Evolutionary conservation across 1,140 invertebrate species (phyloP), one percentile per base, ranked within the genome.

Genomic region (Cheumatopsyche charites): DNA sequence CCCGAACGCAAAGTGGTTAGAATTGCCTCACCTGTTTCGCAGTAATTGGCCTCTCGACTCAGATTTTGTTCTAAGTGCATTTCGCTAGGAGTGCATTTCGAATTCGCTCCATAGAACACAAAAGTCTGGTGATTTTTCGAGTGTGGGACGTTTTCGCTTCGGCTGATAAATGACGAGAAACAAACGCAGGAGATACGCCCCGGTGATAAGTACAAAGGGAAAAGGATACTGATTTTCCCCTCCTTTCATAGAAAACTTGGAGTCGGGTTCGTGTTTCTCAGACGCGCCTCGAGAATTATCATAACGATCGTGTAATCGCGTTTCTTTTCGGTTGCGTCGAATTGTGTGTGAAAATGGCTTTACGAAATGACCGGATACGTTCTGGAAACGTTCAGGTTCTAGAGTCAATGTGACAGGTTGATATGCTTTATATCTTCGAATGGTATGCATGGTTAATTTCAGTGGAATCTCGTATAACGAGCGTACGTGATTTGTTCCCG

Each of bases 131-230:
- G n/a, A 13, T 47, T 47, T 47, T 47, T 47, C 43, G 11, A 47
- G 55, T 25, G 55, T 58, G 21, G 55, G 55, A 58, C 21, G 55
- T 58, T 19, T 23, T 23, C 21, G 55, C 55, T 58, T 58, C 9
- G 23, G 55, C 25, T 58, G 55, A 58, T 58, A 23, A 58, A 21
- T 58, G 55, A 58, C 55, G 23, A 58, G 55, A 58, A 58, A 58
- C 55, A 58, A 58, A 12, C 23, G 23, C 55, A 25, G 55, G 55
- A 58, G 19, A 58, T 58, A 58, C 25, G 55, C 55, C 25, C 21
- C 17, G 55, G 21, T 26, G 55, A 58, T 58, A 19, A 23, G 55
- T 25, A 13, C 17, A 36, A 36, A 23, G 23, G 11, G 2, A 9
- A 23, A 58, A 19, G 55, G 55, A 58, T 58, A 58, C 12, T n/a